Percentiles rank a stretch among this genome's conserved stretches.
Evolutionary conservation across 2,113 vertebrate genomes (phyloP).

Genomic region (Microtus montanus): DNA sequence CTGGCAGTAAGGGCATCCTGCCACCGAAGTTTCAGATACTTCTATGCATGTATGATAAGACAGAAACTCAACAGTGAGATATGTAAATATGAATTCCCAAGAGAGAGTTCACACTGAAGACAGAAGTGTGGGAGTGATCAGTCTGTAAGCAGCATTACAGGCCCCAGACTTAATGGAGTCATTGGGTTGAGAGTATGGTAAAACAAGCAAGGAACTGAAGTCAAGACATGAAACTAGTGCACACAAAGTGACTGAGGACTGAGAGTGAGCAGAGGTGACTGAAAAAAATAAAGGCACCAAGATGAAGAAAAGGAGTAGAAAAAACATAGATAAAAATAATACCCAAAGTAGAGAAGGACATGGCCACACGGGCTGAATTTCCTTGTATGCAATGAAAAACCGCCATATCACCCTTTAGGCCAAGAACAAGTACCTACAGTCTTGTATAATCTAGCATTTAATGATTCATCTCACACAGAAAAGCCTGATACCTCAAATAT

Average conservation of each 20-base stretch:
- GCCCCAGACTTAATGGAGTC: neutral
- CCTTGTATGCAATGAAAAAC: neutral
- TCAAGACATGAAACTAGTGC: neutral
- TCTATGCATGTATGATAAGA: neutral
- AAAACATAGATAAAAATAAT: neutral
- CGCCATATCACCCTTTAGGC: neutral
- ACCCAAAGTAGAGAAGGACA: neutral
- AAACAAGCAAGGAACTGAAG: neutral
- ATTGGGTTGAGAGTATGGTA: too few relatives aligned
- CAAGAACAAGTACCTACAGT: neutral
- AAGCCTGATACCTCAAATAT: slow-evolving; percentile 14
- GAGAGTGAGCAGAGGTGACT: neutral
- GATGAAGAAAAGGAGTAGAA: neutral
- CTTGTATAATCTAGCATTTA: neutral
- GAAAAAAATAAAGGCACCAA: neutral
- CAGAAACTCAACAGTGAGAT: neutral
- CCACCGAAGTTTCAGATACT: neutral
- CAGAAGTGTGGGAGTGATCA: neutral
- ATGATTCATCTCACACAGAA: slow-evolving; percentile 24
- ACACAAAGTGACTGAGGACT: neutral
- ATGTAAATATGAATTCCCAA: neutral
- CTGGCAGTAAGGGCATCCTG: neutral
- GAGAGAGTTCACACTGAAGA: neutral
- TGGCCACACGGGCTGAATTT: neutral
- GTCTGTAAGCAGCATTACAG: neutral